Evolutionary conservation across 2,113 vertebrate genomes (phyloP).

Genomic region (Lagopus leucura): DNA sequence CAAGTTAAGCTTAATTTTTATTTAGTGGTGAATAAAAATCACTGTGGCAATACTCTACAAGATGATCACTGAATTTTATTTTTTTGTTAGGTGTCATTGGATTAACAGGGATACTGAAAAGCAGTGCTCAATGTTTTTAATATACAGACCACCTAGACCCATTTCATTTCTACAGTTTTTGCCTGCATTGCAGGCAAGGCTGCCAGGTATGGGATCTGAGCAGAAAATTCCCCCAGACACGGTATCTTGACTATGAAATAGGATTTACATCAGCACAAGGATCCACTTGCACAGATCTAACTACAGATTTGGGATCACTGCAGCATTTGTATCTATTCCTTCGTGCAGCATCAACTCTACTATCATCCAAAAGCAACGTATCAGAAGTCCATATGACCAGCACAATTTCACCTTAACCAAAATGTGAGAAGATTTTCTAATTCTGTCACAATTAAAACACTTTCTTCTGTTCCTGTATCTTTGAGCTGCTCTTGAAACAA

Average conservation of each 20-base stretch:
- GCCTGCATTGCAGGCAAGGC: constrained; percentile 14
- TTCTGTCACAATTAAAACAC: not conserved
- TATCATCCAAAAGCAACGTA: not conserved
- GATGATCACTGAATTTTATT: not conserved
- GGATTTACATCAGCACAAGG: not conserved
- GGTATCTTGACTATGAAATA: not conserved
- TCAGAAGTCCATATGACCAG: not conserved
- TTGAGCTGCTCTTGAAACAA: not conserved
- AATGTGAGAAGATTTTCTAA: not conserved
- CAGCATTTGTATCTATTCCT: not conserved
- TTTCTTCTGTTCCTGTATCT: not conserved
- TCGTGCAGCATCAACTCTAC: not conserved
- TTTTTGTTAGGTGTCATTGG: not conserved
- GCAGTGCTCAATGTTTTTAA: not conserved
- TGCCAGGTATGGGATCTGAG: not conserved
- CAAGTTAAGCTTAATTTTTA: constrained; percentile 21
- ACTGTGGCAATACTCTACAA: not conserved
- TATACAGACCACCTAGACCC: not conserved
- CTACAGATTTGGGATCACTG: not conserved
- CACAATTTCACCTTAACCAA: not conserved
- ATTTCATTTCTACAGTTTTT: not conserved
- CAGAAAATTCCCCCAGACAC: not conserved
- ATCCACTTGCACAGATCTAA: not conserved
- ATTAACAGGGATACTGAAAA: not conserved
- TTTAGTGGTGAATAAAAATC: constrained; percentile 35